These are phyloP conservation scores for Drosophila nigromelanica DNA, from an alignment of 1,140 invertebrate genomes.

Conservation along the genomic window DNA sequence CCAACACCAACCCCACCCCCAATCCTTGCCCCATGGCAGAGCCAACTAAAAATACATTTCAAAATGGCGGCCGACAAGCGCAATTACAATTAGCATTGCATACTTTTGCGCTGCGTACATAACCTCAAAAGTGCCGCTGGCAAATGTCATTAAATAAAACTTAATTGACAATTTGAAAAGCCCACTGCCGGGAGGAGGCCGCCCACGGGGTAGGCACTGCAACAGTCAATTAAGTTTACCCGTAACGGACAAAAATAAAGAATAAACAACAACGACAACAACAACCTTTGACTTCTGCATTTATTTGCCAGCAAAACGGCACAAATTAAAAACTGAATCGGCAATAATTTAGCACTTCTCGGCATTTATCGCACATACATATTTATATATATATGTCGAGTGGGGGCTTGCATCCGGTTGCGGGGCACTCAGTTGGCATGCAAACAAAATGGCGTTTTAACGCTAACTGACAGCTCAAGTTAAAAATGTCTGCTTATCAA, in stretches of 20 bases:
- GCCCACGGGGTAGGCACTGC: constrained; percentile 20
- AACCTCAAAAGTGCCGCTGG: constrained; percentile 68
- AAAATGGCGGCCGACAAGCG: constrained; percentile 63
- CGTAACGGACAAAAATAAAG: constrained; percentile 34
- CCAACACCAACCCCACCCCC: background rate
- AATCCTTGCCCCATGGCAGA: background rate
- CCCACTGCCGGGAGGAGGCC: background rate
- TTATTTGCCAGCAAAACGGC: constrained; percentile 73
- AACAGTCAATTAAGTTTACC: constrained; percentile 71
- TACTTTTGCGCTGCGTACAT: constrained; percentile 62
- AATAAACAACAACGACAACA: constrained; percentile 19
- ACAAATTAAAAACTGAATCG: constrained; percentile 79
- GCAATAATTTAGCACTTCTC: constrained; percentile 80
- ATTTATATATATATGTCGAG: background rate
- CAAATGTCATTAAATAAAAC: constrained; percentile 82
- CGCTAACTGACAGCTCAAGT: constrained; percentile 82
- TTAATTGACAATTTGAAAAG: constrained; percentile 82
- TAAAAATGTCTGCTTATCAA: constrained; percentile 83
- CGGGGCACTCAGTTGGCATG: constrained; percentile 37
- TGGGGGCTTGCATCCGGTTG: too few relatives aligned
- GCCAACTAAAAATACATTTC: constrained; percentile 49
- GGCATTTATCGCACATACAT: constrained; percentile 54
- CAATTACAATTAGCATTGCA: constrained; percentile 75
- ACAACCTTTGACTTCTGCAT: constrained; percentile 69
- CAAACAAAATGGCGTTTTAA: constrained; percentile 81